Evolutionary conservation across 2,113 vertebrate species (phyloP).

Genomic region (Phycodurus eques): DNA sequence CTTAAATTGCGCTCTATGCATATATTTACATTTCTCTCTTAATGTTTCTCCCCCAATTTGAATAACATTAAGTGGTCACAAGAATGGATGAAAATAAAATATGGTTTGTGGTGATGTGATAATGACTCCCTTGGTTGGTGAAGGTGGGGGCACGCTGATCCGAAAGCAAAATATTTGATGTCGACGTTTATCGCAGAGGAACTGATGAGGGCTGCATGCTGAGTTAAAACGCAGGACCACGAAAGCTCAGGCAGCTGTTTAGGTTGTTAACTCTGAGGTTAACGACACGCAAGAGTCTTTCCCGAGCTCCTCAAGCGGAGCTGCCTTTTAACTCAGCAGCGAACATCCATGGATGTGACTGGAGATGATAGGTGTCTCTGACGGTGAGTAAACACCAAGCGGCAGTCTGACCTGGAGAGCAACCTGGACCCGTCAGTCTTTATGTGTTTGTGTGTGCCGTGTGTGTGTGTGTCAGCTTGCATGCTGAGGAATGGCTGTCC

Average conservation of each 20-base stretch:
- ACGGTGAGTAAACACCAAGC: conserved; percentile 49
- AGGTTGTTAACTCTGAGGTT: conserved; percentile 65
- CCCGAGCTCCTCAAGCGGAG: conserved; percentile 43
- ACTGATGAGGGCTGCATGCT: conserved; percentile 57
- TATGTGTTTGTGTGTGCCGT: conserved; percentile 19
- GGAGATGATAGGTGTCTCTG: conserved; percentile 49
- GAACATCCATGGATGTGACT: conserved; percentile 50
- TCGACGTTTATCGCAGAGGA: conserved; percentile 66
- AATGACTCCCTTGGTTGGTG: conserved; percentile 69
- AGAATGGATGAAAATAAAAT: conserved; percentile 62
- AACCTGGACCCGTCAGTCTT: conserved; percentile 57
- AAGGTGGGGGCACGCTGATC: conserved; percentile 56
- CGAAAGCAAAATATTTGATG: conserved; percentile 69
- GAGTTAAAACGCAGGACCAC: conserved; percentile 63
- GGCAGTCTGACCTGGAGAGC: conserved; percentile 51
- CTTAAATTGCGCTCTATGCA: conserved; percentile 73
- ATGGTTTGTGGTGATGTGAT: conserved; percentile 63
- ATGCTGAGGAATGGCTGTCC: conserved; percentile 47
- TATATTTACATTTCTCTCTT: conserved; percentile 74
- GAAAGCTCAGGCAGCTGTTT: conserved; percentile 67
- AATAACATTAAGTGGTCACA: conserved; percentile 64
- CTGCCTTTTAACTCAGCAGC: conserved; percentile 61
- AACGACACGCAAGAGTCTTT: conserved; percentile 64
- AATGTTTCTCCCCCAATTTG: conserved; percentile 38
- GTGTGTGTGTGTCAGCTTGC: conserved; percentile 6